Base-by-base conservation (phyloP, 2,113 vertebrate species). In the Motacilla alba region DNA sequence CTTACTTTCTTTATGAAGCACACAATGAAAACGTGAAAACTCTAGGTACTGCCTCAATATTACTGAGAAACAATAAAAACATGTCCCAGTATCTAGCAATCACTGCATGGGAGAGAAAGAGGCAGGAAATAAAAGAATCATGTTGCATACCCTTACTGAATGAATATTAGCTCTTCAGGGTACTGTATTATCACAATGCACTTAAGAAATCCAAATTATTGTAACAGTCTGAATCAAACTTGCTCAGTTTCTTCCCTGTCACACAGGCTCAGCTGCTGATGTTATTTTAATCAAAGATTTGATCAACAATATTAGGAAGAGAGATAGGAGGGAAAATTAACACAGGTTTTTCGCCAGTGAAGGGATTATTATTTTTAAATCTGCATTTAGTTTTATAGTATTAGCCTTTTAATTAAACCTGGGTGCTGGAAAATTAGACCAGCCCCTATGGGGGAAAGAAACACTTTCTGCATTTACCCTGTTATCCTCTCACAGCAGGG, bases 61-160 rank as follows among this genome's bases (percentile, higher is more conserved):
- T 89, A 63, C 27, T 89, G 81, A 91, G 93, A 91, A 96, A 94
- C 82, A 93, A 97, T 95, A 90, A 93, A 96, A 96, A 95, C 49
- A 68, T 56, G 60, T 75, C 76, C 72, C 68, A 63, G 53, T 92
- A 93, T 93, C 90, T 81, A 50, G 47, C 46, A 91, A 90, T 96
- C 85, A 74, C 82, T 92, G 79, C 55, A 46, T 41, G 60, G 16
- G 62, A 52, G 83, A 68, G 67, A 85, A 70, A 44, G 59, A 90
- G 77, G 60, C 76, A 94, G 85, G 83, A 96, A 96, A 96, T 92
- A 83, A 92, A 91, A 81, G 92, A 95, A 96, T 70, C 72, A 11
- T 74, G 85, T 90, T 93, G 87, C 47, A 64, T 90, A 73, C 60
- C 44, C 79, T 81, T 68, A 78, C 64, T 87, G 94, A 95, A 83